Evolutionary conservation across 2,797 vertebrate genomes (phyloP).

Genomic region (Hydrolagus colliei): DNA sequence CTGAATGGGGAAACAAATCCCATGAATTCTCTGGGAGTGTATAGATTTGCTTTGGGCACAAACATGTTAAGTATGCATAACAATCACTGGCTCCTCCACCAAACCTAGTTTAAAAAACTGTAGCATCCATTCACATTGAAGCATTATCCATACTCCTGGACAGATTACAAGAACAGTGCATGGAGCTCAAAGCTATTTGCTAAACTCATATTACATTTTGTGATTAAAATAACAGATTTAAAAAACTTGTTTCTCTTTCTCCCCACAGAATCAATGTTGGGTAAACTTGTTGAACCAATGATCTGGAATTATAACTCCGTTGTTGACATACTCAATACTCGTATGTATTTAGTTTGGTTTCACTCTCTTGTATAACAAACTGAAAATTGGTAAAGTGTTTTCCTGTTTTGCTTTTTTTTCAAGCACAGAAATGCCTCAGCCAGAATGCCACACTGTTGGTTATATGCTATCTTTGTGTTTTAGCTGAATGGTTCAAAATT

Average conservation of each 20-base stretch:
- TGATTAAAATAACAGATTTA: background rate
- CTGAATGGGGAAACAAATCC: too few species aligned
- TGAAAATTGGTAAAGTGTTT: background rate
- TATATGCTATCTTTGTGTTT: background rate
- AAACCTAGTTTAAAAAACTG: too few species aligned
- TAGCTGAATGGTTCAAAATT: background rate
- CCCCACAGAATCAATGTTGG: conserved; percentile 69
- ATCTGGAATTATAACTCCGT: conserved; percentile 84
- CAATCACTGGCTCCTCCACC: too few species aligned
- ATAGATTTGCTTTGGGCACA: too few species aligned
- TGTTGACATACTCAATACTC: conserved; percentile 69
- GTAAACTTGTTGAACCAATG: conserved; percentile 79
- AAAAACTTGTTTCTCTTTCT: background rate
- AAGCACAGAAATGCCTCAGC: background rate
- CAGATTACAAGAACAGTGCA: too few species aligned
- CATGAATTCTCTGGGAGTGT: too few species aligned
- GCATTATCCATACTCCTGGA: too few species aligned
- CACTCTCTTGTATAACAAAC: background rate
- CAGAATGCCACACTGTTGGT: background rate
- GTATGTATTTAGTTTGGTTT: conserved; percentile 50
- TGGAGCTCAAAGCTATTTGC: too few species aligned
- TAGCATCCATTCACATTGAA: too few species aligned
- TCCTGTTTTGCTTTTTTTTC: background rate
- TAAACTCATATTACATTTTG: too few species aligned
- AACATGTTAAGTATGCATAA: too few species aligned